Conservation (phyloP, 37 sponge, comb jelly and placozoan species). For the Oopsacas minuta region DNA sequence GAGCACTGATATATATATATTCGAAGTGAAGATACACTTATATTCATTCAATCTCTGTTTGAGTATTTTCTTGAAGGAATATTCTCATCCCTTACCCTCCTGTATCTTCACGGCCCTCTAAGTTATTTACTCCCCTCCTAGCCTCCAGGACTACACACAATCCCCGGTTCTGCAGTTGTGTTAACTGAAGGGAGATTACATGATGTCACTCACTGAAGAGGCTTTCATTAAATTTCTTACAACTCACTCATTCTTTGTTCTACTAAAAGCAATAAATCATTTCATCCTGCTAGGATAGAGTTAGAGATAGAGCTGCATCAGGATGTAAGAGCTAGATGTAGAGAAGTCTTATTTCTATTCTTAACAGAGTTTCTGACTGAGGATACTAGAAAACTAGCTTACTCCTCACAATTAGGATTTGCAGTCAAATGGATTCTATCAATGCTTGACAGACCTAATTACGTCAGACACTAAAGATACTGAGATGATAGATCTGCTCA, state of each 20-base stretch:
- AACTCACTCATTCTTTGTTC: background rate
- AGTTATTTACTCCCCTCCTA: background rate
- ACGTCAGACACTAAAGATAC: background rate
- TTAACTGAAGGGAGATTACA: background rate
- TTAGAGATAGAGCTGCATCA: background rate
- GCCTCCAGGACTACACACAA: background rate
- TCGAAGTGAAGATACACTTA: background rate
- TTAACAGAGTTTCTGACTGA: background rate
- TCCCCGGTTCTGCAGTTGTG: background rate
- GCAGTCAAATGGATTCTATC: background rate
- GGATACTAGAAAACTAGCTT: background rate
- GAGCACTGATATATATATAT: background rate
- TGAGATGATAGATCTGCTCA: background rate
- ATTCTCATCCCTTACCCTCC: background rate
- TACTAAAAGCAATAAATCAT: background rate
- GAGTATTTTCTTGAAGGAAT: background rate
- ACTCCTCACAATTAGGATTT: background rate
- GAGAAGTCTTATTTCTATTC: background rate
- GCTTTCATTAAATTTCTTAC: background rate
- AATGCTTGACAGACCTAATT: background rate
- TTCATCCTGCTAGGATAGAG: background rate
- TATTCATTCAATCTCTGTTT: background rate
- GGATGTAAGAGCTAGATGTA: background rate
- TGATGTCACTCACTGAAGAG: background rate
- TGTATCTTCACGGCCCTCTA: background rate